Evolutionary conservation across 2,113 vertebrate species (phyloP).

Genomic region (Cyprinodon variegatus): DNA sequence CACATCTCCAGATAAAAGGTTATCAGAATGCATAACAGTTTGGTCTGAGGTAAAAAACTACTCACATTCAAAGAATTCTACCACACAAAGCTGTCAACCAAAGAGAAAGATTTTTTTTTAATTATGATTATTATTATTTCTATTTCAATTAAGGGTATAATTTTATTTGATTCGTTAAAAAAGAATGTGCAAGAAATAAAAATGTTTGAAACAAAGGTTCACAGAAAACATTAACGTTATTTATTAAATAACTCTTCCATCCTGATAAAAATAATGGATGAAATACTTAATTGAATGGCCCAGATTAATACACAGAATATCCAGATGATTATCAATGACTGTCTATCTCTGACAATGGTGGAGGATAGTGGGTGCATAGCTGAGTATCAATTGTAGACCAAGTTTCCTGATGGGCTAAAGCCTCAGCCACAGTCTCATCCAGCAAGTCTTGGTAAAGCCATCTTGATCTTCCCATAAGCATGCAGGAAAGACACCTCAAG

Average conservation of each 20-base stretch:
- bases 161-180: no score
- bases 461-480: slow-evolving; percentile 69
- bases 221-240: no score
- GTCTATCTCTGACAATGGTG: background rate
- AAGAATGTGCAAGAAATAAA: no score
- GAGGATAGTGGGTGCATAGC: slow-evolving; percentile 26
- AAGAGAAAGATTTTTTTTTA: background rate
- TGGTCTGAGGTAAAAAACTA: background rate
- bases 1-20: no score
- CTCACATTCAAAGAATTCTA: background rate
- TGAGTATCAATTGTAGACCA: slow-evolving; percentile 28
- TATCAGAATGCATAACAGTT: background rate
- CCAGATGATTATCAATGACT: background rate
- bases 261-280: no score
- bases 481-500: slow-evolving; percentile 51
- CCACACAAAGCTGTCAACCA: background rate
- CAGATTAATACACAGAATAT: background rate
- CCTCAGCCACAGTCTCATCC: slow-evolving; percentile 54
- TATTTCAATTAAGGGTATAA: no score
- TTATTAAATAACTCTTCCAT: no score
- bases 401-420: slow-evolving; percentile 34
- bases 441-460: slow-evolving; percentile 56
- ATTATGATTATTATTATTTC: no score
- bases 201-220: no score
- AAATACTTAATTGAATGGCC: background rate